Base-by-base conservation (phyloP, 2,888 invertebrate species). In the Eumerus sabulonum region DNA sequence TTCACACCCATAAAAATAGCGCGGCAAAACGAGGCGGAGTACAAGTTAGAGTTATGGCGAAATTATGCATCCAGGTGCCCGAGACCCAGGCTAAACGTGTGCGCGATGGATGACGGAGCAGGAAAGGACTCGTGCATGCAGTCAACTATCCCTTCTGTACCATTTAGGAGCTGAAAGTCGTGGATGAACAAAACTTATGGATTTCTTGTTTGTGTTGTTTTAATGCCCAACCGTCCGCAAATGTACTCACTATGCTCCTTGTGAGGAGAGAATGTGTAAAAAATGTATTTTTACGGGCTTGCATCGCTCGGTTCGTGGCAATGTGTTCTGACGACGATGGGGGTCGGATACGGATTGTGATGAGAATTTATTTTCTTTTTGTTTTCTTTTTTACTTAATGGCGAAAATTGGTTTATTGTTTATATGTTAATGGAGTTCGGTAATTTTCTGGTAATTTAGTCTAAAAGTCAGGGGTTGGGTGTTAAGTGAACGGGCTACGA, bases 111-210 rank as follows among this genome's bases (percentile, higher is more conserved):
- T 7, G 27, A 27, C 27, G 3, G 27, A 4, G 7, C 27, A 27
- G 7, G 3, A n/a, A 4, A 27, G 27, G 27, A 27, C 3, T 27
- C 27, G 27, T 27, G 7, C 27, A 27, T 27, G 27, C 11, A 42
- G 9, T 60, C 17, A 62, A 70, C 72, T 66, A 62, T 54, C 48
- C 56, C 44, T 38, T 35, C 18, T 13, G 42, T 9, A 36, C 60
- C 59, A 64, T 71, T 54, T 71, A 66, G 66, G 36, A 63, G 62
- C 9, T 72, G 57, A 63, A 62, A 72, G 56, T 77, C 51, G 35
- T 27, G 66, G 67, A 62, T 77, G 67, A 66, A n/a, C n/a, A n/a
- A n/a, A 77, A 77, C 72, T 72, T 77, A 77, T 72, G 72, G 60
- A 27, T 48, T 44, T n/a, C 14, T 12, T 44, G n/a, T 4, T 67